Percentiles rank a stretch among this genome's conserved stretches.
These are phyloP conservation scores for Drosophila falleni DNA, from an alignment of 2,888 invertebrate genomes.

Conservation along the genomic window DNA sequence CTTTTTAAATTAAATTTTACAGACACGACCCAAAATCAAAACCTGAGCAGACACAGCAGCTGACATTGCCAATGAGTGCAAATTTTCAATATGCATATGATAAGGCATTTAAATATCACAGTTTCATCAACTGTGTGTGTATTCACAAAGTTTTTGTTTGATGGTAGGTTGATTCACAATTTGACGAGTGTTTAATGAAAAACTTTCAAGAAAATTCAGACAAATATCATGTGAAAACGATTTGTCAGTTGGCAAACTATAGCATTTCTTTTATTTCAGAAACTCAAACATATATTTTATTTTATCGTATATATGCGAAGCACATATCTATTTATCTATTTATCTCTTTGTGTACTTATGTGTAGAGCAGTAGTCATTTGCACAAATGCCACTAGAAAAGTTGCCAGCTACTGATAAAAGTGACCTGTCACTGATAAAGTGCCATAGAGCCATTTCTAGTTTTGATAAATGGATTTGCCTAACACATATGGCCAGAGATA, in stretches of 20 bases:
- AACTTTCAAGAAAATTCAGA: neutral
- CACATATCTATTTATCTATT: slow-evolving; percentile 12
- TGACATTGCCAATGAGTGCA: slow-evolving; percentile 4
- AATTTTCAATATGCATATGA: slow-evolving; percentile 10
- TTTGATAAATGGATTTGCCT: slow-evolving; percentile 62
- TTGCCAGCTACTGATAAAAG: slow-evolving; percentile 65
- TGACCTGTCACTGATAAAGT: slow-evolving; percentile 35
- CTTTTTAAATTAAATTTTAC: slow-evolving; percentile 39
- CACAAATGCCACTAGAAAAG: slow-evolving; percentile 56
- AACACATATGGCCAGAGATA: slow-evolving; percentile 26
- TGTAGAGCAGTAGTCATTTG: slow-evolving; percentile 56
- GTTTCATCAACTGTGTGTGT: slow-evolving; percentile 2
- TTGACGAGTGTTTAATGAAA: slow-evolving; percentile 25
- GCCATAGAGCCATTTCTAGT: slow-evolving; percentile 17
- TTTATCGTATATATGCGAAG: slow-evolving; percentile 14
- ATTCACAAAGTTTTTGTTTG: slow-evolving; percentile 24
- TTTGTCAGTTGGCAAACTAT: neutral
- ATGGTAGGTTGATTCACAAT: slow-evolving; percentile 52
- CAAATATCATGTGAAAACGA: neutral
- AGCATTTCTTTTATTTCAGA: neutral
- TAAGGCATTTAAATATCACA: slow-evolving; percentile 46
- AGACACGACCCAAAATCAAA: slow-evolving; percentile 1
- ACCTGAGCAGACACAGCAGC: slow-evolving; percentile 1
- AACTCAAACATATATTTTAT: neutral
- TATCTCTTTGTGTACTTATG: slow-evolving; percentile 17